Base-by-base conservation (phyloP, 2,888 invertebrate species). In the Rutpela maculata region DNA sequence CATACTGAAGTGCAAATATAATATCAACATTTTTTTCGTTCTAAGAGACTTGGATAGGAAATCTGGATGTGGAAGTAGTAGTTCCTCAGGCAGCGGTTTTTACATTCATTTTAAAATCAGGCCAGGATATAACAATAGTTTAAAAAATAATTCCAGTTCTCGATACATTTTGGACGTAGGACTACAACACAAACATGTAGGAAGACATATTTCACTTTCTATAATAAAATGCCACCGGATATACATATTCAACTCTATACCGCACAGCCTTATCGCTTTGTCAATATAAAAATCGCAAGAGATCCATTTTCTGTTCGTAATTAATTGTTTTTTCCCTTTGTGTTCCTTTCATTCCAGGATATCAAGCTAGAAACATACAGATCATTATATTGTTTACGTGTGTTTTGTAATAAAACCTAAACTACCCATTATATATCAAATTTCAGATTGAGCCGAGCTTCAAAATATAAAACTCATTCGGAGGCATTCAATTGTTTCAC, bases 401-500 rank as follows among this genome's bases (percentile, higher is more conserved):
- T 66, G 65, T 66, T 50, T n/a, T 43, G 65, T 38, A 66, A 66
- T 38, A 43, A 66, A 66, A 66, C 65, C 65, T 43, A 43, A 66
- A 66, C 43, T 12, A 15, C 65, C 65, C 65, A 66, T 66, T 43
- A 43, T 66, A 50, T 66, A 66, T 66, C 65, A 66, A 66, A 66
- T 66, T 66, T 66, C 65, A 18, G 65, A 66, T 43, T 43, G 65
- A 43, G 65, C 19, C 65, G 17, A 19, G 65, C 19, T 12, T 17
- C 65, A 43, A 38, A 66, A 66, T 66, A 43, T 43, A 66, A 66
- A 66, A 66, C 65, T 50, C 65, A 43, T 66, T 43, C 19, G 65
- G 15, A 66, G 22, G 43, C 65, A 66, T 66, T 66, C 65, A 43
- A 38, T 66, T 66, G 65, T 66, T 66, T 66, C 43, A 19, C 17